Conservation (phyloP, 2,113 vertebrate genomes). For the Notothenia coriiceps region DNA sequence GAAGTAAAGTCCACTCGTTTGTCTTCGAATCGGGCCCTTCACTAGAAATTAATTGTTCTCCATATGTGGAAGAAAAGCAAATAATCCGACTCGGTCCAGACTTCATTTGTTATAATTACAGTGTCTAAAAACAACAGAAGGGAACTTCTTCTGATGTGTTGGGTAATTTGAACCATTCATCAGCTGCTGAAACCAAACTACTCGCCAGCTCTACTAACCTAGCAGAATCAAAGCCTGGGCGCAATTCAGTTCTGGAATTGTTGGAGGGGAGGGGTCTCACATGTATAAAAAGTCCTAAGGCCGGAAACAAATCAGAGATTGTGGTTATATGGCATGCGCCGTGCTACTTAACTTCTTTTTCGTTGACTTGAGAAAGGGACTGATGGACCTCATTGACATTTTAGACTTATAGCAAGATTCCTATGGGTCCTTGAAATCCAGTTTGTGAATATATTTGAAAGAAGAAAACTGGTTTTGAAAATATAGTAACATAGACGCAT, state of each 20-base stretch:
- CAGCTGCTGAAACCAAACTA: slow-evolving; percentile 20
- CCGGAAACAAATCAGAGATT: too few species aligned
- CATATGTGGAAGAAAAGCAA: slow-evolving; percentile 55
- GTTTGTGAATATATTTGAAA: too few species aligned
- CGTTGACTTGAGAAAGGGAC: too few species aligned
- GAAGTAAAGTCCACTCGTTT: slow-evolving; percentile 68
- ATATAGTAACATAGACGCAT: background rate
- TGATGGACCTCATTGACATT: too few species aligned
- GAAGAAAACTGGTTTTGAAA: too few species aligned
- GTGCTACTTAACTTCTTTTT: too few species aligned
- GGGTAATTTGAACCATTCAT: slow-evolving; percentile 73
- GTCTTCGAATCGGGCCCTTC: slow-evolving; percentile 65
- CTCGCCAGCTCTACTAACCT: slow-evolving; percentile 14
- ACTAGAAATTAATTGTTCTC: slow-evolving; percentile 67
- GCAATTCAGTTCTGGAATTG: slow-evolving; percentile 9
- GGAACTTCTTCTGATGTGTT: slow-evolving; percentile 60
- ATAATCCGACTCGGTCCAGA: slow-evolving; percentile 49
- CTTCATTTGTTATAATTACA: slow-evolving; percentile 76
- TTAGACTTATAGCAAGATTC: too few species aligned
- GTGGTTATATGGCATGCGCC: too few species aligned
- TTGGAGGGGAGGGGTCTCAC: too few species aligned
- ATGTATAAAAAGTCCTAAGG: too few species aligned
- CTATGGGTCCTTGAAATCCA: too few species aligned
- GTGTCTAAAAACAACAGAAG: slow-evolving; percentile 36
- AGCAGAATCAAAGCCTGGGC: background rate